Base-by-base conservation (phyloP, 2,113 vertebrate genomes). In the Penelope pileata region DNA sequence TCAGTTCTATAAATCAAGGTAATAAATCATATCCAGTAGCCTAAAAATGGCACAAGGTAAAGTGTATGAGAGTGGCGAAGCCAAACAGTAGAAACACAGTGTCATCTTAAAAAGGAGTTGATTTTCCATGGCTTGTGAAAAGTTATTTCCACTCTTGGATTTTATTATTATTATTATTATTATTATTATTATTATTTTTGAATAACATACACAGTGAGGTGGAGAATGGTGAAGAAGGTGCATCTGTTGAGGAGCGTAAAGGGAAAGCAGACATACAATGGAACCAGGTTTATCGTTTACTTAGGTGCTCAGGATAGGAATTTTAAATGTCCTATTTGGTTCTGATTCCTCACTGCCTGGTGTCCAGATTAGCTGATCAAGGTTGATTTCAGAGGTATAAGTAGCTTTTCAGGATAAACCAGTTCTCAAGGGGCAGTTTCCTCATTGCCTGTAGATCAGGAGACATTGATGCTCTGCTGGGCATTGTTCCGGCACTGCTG, bases 1-100 rank as follows among this genome's bases (percentile, higher is more conserved):
- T 84, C 74, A 85, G 86, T 96, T 96, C 95, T 94, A 96, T 97
- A 97, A 97, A 98, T 97, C 96, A 97, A 93, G 89, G 50, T 88
- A 88, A 93, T 97, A 97, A 97, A 97, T 97, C 96, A 97, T 66
- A 84, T 69, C 56, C 78, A 94, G 32, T 82, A 66, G 32, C n/a
- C n/a, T n/a, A n/a, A n/a, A n/a, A n/a, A n/a, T n/a, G n/a, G n/a
- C n/a, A n/a, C n/a, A n/a, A n/a, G n/a, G n/a, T 58, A 90, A 74
- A 5, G 63, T 62, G 45, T 88, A 59, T 56, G 62, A 43, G 64
- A 90, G 72, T 48, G 75, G 58, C 54, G 82, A 80, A 93, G 76
- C 54, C 73, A 73, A 86, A 88, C 56, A 74, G 18, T 73, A 86
- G 72, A 90, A 87, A 82, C 58, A 17, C 8, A 74, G 72, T 63